Percentiles rank a stretch among this genome's conserved stretches.
phyloP scores from a whole-genome alignment of 2,113 vertebrate species.

The Malurus melanocephalus region DNA sequence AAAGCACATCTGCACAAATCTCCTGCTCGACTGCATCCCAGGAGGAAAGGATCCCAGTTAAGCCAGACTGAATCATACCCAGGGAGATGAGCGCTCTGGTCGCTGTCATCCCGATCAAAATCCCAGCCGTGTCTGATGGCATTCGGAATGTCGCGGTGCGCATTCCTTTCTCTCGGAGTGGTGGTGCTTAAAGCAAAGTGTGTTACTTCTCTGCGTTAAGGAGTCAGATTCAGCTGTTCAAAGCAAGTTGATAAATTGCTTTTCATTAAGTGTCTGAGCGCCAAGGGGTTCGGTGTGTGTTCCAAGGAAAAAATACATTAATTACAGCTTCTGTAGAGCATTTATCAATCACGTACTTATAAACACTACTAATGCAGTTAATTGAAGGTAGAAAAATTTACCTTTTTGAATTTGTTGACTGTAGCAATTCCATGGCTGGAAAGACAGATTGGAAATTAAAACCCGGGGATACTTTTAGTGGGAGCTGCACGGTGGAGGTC shows the following conservation, averaged over 20 bases:
- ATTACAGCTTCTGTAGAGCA: slow-evolving; percentile 52
- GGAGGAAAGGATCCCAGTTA: neutral
- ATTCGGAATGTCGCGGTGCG: accelerated
- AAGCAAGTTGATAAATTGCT: slow-evolving; percentile 62
- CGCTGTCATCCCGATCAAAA: neutral
- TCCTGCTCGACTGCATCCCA: neutral
- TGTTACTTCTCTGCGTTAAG: slow-evolving; percentile 23
- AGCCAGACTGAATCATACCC: neutral
- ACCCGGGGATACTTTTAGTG: neutral
- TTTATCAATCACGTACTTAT: slow-evolving; percentile 54
- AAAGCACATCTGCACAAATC: neutral
- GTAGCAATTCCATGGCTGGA: neutral
- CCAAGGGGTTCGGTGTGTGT: slow-evolving; percentile 44
- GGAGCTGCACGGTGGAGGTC: neutral
- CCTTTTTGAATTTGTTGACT: slow-evolving; percentile 41
- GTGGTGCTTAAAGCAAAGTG: slow-evolving; percentile 18
- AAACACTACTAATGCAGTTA: slow-evolving; percentile 43
- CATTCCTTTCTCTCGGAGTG: neutral
- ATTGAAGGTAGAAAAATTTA: slow-evolving; percentile 37
- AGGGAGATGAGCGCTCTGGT: neutral
- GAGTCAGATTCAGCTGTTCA: slow-evolving; percentile 39
- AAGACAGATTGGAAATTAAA: slow-evolving; percentile 30
- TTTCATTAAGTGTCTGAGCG: slow-evolving; percentile 60
- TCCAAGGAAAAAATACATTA: slow-evolving; percentile 49
- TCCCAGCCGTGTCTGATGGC: neutral